Percentiles rank a stretch among this genome's conserved stretches.
Evolutionary conservation across 2,797 vertebrate genomes (phyloP).

Genomic region (Gambusia yucatana): DNA sequence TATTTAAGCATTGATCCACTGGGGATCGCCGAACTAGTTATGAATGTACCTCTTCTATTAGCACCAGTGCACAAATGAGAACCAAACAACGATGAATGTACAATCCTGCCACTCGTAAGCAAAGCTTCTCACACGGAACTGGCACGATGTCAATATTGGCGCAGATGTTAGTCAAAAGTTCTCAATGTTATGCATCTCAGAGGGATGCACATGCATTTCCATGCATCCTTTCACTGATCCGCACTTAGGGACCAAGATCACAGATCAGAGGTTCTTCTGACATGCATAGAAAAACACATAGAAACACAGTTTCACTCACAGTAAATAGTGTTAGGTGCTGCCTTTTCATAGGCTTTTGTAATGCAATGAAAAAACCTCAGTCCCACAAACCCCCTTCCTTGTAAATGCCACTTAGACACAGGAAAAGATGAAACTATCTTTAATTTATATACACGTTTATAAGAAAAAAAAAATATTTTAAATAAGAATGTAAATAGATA

Average conservation of each 20-base stretch:
- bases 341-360: constrained; percentile 78
- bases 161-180: constrained; percentile 34
- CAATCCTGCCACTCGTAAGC: constrained; percentile 58
- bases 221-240: constrained; percentile 58
- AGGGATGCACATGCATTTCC: constrained; percentile 49
- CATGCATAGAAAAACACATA: constrained; percentile 30
- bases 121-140: constrained; percentile 49
- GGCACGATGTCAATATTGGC: constrained; percentile 38
- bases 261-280: constrained; percentile 47
- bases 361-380: constrained; percentile 85
- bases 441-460: constrained; percentile 84
- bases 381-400: constrained; percentile 79
- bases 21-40: constrained; percentile 59
- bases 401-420: constrained; percentile 83
- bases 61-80: constrained; percentile 77
- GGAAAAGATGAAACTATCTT: constrained; percentile 77
- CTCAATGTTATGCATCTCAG: constrained; percentile 42
- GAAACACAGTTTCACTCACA: constrained; percentile 46
- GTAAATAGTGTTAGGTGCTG: constrained; percentile 81
- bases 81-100: constrained; percentile 78
- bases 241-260: constrained; percentile 79
- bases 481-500: constrained; percentile 83
- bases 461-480: constrained; percentile 79
- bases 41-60: constrained; percentile 82
- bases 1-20: constrained; percentile 58